Conservation (phyloP, 2,888 invertebrate genomes). For the Erebia palarica region DNA sequence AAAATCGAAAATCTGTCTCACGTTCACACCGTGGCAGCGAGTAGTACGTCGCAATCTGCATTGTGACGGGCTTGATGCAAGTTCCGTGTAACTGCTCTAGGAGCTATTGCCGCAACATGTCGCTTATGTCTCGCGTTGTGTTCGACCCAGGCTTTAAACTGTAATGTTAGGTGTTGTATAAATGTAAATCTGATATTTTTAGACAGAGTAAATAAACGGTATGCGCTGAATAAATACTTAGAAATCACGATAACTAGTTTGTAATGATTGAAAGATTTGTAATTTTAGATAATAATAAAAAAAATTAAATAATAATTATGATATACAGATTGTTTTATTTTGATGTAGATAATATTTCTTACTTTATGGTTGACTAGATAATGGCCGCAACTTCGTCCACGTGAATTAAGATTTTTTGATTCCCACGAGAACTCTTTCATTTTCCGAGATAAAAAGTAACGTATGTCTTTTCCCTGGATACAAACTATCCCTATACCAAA, state of each 20-base stretch:
- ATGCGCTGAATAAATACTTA: constrained; percentile 63
- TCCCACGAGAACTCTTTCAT: no score
- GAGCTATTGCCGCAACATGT: background rate
- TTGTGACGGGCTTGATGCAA: no score
- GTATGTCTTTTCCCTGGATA: no score
- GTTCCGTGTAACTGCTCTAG: no score
- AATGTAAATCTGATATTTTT: constrained; percentile 79
- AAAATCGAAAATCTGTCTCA: no score
- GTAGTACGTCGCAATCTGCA: no score
- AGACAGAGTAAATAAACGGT: constrained; percentile 58
- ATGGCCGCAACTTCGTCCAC: no score
- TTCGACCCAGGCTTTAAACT: constrained; percentile 6
- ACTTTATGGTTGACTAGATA: no score
- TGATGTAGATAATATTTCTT: background rate
- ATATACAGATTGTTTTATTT: constrained; percentile 28
- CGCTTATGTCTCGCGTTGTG: background rate
- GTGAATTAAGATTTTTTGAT: no score
- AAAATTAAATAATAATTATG: constrained; percentile 28
- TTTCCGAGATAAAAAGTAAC: no score
- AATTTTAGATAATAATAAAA: constrained; percentile 77
- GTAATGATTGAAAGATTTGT: constrained; percentile 75
- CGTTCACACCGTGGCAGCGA: no score
- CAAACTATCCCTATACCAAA: no score
- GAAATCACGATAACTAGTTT: constrained; percentile 67
- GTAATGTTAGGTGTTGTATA: constrained; percentile 69